phyloP scores from a whole-genome alignment of 2,888 invertebrate genomes.

The Erannis defoliaria region DNA sequence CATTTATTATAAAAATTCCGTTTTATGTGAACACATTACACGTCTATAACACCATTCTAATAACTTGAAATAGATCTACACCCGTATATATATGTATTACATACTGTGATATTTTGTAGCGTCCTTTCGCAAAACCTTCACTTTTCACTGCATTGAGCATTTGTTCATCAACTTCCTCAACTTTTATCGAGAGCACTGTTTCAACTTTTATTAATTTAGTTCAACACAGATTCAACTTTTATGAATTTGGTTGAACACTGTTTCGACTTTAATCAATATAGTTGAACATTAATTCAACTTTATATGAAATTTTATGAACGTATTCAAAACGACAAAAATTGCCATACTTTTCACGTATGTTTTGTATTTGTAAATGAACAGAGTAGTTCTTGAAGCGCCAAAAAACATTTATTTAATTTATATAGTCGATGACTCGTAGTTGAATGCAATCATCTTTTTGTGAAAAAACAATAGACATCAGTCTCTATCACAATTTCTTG shows the following conservation, averaged over 20 bases:
- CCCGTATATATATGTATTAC: conserved; percentile 79
- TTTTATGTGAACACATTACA: conserved; percentile 81
- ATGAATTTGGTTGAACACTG: neutral
- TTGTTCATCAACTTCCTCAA: conserved; percentile 9
- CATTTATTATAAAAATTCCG: conserved; percentile 65
- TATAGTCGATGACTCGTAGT: neutral
- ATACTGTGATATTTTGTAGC: conserved; percentile 62
- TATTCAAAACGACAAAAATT: neutral
- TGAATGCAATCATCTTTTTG: neutral
- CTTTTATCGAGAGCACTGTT: no score
- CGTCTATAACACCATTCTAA: conserved; percentile 73
- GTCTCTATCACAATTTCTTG: neutral
- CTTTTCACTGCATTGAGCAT: conserved; percentile 22
- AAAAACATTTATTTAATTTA: neutral
- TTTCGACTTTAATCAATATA: neutral
- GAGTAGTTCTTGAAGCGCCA: neutral
- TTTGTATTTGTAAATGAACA: neutral
- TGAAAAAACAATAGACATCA: neutral
- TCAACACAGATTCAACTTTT: neutral
- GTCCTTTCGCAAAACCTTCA: conserved; percentile 33
- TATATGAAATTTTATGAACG: neutral
- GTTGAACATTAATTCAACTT: neutral
- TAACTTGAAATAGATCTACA: conserved; percentile 80
- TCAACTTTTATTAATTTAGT: neutral
- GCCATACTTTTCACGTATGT: neutral